Evolutionary conservation across 2,113 vertebrate species (phyloP).

Genomic region (Amblyornis subalaris): DNA sequence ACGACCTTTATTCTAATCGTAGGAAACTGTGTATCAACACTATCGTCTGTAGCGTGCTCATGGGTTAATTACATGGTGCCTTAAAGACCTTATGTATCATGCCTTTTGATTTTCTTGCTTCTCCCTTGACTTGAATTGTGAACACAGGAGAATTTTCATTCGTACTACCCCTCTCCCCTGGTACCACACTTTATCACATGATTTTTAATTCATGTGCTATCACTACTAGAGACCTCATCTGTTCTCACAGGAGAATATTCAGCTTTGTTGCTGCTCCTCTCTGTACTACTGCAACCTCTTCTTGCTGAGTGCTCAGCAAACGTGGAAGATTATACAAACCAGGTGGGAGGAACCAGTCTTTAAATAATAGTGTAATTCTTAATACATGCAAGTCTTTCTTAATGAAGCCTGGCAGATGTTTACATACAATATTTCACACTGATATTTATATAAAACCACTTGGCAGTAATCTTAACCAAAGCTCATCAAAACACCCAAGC

Average conservation of each 20-base stretch:
- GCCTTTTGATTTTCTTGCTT: neutral
- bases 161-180: neutral
- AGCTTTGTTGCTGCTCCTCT: neutral
- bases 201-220: neutral
- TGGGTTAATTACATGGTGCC: neutral
- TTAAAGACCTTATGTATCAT: neutral
- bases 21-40: neutral
- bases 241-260: neutral
- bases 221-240: neutral
- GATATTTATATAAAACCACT: neutral
- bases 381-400: neutral
- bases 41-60: neutral
- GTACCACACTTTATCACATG: neutral
- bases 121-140: neutral
- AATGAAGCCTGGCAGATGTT: neutral
- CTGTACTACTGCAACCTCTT: neutral
- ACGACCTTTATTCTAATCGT: neutral
- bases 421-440: neutral
- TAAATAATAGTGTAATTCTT: neutral
- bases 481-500: neutral
- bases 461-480: slow-evolving; percentile 1
- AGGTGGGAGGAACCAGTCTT: neutral
- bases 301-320: neutral
- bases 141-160: neutral
- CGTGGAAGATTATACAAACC: neutral